Conservation (phyloP, 2,113 vertebrate species). For the Bombycilla garrulus region DNA sequence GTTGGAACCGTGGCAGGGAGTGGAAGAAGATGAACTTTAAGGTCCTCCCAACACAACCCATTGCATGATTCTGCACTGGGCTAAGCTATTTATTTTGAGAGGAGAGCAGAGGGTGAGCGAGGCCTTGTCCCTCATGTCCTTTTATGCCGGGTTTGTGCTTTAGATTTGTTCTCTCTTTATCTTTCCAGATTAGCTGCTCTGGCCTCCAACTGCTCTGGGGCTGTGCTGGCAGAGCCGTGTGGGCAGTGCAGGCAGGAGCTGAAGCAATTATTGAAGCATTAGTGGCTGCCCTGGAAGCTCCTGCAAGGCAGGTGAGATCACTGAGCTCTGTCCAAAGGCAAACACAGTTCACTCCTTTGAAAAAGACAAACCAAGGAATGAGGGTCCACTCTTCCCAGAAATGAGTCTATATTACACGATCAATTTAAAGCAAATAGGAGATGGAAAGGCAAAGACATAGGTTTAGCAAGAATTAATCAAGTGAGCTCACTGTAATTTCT, state of each 20-base stretch:
- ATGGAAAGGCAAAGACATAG: neutral
- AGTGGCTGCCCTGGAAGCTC: slow-evolving; percentile 12
- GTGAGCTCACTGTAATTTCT: neutral
- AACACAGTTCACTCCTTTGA: neutral
- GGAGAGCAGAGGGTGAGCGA: neutral
- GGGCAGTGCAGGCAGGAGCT: neutral
- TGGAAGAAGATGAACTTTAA: neutral
- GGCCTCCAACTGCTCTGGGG: neutral
- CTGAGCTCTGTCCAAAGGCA: neutral
- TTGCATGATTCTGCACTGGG: neutral
- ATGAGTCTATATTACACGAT: neutral
- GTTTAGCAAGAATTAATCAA: slow-evolving; percentile 10
- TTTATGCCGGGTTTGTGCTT: neutral
- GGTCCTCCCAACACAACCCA: neutral
- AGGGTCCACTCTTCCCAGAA: neutral
- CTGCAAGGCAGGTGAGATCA: slow-evolving; percentile 17
- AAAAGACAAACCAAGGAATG: neutral
- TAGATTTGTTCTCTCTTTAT: neutral
- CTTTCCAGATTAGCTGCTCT: neutral
- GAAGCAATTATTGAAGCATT: slow-evolving; percentile 18
- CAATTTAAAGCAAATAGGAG: neutral
- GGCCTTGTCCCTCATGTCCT: neutral
- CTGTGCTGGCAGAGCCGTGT: neutral
- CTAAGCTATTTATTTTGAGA: neutral
- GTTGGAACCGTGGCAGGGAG: neutral